Evolutionary conservation across 2,888 invertebrate species (phyloP).

Genomic region (Cynaeus angustus): DNA sequence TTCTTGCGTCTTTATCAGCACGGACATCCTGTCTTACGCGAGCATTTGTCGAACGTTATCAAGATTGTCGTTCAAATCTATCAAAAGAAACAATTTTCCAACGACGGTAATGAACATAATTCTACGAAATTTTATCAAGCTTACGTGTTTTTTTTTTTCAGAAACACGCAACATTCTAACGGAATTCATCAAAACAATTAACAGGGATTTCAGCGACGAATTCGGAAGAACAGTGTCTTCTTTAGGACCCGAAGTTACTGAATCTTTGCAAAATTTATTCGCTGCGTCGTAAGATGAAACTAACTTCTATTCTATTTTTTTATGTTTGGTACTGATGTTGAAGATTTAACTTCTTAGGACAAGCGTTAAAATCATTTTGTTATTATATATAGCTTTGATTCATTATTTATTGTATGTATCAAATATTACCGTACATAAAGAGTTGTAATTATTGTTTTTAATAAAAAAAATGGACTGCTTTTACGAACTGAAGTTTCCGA

Average conservation of each 20-base stretch:
- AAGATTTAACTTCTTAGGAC: constrained; percentile 25
- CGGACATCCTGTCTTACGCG: constrained; percentile 74
- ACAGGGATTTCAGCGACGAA: constrained; percentile 75
- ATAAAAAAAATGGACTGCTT: constrained; percentile 35
- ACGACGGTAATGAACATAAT: constrained; percentile 70
- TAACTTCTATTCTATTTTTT: constrained; percentile 10
- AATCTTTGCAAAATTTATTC: constrained; percentile 59
- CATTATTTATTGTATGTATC: constrained; percentile 42
- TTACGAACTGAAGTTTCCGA: neutral
- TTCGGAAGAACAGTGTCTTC: constrained; percentile 72
- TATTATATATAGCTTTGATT: constrained; percentile 31
- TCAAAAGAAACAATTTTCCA: constrained; percentile 74
- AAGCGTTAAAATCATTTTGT: constrained; percentile 35
- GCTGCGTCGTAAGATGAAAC: constrained; percentile 30
- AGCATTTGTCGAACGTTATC: constrained; percentile 74
- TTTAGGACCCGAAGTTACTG: constrained; percentile 68
- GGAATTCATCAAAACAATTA: constrained; percentile 75
- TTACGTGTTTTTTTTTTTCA: constrained; percentile 62
- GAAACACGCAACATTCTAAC: constrained; percentile 72
- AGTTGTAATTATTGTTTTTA: constrained; percentile 39
- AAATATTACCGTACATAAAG: constrained; percentile 17
- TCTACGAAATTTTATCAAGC: neutral
- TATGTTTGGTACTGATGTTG: constrained; percentile 1
- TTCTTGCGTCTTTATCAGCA: constrained; percentile 78
- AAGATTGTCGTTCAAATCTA: constrained; percentile 75